phyloP scores from a whole-genome alignment of 2,797 vertebrate genomes.

The Podarcis siculus region DNA sequence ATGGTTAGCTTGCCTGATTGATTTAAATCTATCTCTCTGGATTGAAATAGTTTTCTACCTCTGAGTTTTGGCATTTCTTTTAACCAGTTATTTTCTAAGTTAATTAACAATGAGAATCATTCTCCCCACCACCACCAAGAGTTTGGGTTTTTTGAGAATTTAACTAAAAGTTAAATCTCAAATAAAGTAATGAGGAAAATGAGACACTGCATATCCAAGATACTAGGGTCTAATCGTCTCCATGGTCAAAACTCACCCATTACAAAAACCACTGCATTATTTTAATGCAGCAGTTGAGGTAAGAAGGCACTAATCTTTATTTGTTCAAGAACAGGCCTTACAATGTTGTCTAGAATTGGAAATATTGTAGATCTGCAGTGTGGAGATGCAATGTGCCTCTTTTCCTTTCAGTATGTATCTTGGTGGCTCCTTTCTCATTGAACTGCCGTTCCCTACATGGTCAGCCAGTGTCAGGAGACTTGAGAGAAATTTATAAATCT shows the following conservation, averaged over 20 bases:
- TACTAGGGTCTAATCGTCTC: background rate
- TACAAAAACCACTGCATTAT: background rate
- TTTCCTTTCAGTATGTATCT: background rate
- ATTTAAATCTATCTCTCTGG: background rate
- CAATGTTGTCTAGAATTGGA: background rate
- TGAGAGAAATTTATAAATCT: background rate
- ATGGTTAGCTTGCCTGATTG: background rate
- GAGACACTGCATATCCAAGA: background rate
- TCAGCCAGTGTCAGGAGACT: background rate
- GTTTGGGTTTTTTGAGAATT: background rate
- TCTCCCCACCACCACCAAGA: too few species aligned
- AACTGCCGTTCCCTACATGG: background rate
- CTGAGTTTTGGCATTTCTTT: background rate
- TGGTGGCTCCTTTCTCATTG: background rate
- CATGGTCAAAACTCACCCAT: background rate
- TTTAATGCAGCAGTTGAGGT: background rate
- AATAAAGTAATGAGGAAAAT: background rate
- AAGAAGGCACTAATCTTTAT: background rate
- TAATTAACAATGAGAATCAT: too few species aligned
- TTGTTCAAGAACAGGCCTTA: background rate
- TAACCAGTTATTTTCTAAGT: background rate
- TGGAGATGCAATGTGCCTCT: background rate
- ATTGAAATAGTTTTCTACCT: background rate
- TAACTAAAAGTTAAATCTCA: background rate
- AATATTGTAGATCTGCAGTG: background rate